A percentile compares a stretch with the other conserved stretches of the same genome.
Evolutionary conservation across 92 coral and sea anemone species (phyloP).

Genomic region (Epizoanthus ramosus): DNA sequence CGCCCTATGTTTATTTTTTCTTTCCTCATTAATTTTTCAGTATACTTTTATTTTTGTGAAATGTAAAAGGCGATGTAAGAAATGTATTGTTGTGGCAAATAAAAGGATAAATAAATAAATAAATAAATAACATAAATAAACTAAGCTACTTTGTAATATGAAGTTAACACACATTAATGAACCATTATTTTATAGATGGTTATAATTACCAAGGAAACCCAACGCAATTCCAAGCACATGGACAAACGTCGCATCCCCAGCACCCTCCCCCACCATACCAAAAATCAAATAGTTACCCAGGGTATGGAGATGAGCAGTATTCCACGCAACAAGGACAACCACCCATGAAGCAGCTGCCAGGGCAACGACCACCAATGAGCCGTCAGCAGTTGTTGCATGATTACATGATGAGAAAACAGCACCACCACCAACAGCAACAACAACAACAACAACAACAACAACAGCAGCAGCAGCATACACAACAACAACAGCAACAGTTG

Average conservation of each 20-base stretch:
- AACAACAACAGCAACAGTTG: constrained; percentile 37
- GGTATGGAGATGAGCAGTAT: constrained; percentile 65
- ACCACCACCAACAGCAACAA: constrained; percentile 54
- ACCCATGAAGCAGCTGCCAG: constrained; percentile 18
- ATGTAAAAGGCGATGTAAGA: too few species aligned
- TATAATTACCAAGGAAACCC: constrained; percentile 58
- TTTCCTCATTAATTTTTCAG: too few species aligned
- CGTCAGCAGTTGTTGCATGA: constrained; percentile 81
- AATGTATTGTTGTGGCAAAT: too few species aligned
- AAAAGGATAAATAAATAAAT: too few species aligned
- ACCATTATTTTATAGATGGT: constrained; percentile 11
- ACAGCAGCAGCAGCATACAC: constrained; percentile 51
- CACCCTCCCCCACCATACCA: constrained; percentile 99
- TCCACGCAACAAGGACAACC: constrained; percentile 50
- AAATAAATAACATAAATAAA: too few species aligned
- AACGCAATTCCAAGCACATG: constrained; percentile 68
- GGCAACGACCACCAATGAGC: constrained; percentile 62
- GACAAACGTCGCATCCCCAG: constrained; percentile 84
- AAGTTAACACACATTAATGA: neutral
- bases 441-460: constrained; percentile 47
- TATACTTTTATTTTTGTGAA: too few species aligned
- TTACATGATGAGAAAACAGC: constrained; percentile 67
- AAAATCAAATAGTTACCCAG: constrained; percentile 81
- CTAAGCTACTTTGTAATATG: neutral
- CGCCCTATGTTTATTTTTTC: too few species aligned